Evolutionary conservation across 2,797 vertebrate species (phyloP), one percentile per base, ranked within the genome.

Genomic region (Telmatherina bonti): DNA sequence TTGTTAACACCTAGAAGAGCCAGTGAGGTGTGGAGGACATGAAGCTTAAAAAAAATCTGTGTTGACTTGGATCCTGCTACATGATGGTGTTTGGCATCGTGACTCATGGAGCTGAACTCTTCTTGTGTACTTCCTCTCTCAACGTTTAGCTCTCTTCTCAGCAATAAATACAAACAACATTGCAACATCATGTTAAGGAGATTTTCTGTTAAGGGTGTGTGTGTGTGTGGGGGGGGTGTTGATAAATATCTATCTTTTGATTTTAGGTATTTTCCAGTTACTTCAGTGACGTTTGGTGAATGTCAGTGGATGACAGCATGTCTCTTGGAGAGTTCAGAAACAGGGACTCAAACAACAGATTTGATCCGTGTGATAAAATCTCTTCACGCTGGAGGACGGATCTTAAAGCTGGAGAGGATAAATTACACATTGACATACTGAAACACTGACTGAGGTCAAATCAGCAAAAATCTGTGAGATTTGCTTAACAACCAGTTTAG

Each of bases 1-100:
- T 77, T 69, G 62, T 79, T 82, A 62, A 78, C 62, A 67, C 57
- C 56, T 11, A 57, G n/a, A 47, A 22, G 47, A 68, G 41, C 54
- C 8, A 1, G 3, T 15, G 72, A 80, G 53, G 73, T 43, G 59
- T 74, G 75, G 18, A 62, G 31, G 63, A 76, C 67, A 61, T 38
- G 62, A 76, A 45, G 55, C 61, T 72, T 31, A 54, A 2, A 45
- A 2, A 45, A 30, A 67, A 62, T 0, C 41, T 7, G 41, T 3
- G 8, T 4, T 47, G 33, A 53, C 49, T 72, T 70, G 27, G 58
- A 63, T 60, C 41, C 55, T 11, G 2, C 36, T 27, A 8, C 22
- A 1, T 31, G 57, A 20, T 29, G 38, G 26, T 47, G 11, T 72
- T n/a, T 36, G 41, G 22, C 47, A 22, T 55, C 61, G 38, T 12